Evolutionary conservation across 2,888 invertebrate species (phyloP).

Genomic region (Dichetophora obliterata): DNA sequence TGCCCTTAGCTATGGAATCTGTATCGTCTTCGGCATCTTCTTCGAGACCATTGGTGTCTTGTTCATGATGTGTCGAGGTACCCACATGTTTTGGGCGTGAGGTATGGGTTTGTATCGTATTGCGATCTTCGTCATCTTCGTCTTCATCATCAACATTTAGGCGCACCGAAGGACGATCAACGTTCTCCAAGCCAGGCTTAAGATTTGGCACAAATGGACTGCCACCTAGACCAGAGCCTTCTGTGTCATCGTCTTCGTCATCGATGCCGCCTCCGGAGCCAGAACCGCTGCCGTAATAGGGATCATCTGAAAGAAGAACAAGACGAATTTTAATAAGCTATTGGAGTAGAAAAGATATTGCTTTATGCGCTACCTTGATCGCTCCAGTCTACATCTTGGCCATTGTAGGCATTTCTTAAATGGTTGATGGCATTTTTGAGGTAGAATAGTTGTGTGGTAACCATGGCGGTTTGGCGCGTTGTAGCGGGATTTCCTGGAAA

Average conservation of each 20-base stretch:
- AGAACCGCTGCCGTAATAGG: constrained; percentile 77
- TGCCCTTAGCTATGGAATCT: constrained; percentile 39
- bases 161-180: constrained; percentile 62
- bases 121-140: constrained; percentile 56
- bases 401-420: constrained; percentile 90
- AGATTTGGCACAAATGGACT: constrained; percentile 62
- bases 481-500: constrained; percentile 71
- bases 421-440: constrained; percentile 84
- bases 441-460: constrained; percentile 81
- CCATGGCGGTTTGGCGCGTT: constrained; percentile 69
- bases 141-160: constrained; percentile 61
- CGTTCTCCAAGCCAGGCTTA: constrained; percentile 58
- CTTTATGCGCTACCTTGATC: constrained; percentile 72
- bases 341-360: no score
- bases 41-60: constrained; percentile 48
- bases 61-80: constrained; percentile 48
- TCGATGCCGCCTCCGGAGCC: constrained; percentile 78
- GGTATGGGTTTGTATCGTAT: constrained; percentile 56
- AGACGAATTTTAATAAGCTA: no score
- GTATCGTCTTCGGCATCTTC: constrained; percentile 54
- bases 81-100: constrained; percentile 57
- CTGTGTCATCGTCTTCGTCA: constrained; percentile 68
- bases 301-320: constrained; percentile 71
- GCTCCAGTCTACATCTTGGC: constrained; percentile 90
- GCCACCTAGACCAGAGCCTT: constrained; percentile 64